Percentiles rank a stretch among this genome's conserved stretches.
Conservation (phyloP, 1,140 invertebrate species). For the Drosophila ogumai region DNA sequence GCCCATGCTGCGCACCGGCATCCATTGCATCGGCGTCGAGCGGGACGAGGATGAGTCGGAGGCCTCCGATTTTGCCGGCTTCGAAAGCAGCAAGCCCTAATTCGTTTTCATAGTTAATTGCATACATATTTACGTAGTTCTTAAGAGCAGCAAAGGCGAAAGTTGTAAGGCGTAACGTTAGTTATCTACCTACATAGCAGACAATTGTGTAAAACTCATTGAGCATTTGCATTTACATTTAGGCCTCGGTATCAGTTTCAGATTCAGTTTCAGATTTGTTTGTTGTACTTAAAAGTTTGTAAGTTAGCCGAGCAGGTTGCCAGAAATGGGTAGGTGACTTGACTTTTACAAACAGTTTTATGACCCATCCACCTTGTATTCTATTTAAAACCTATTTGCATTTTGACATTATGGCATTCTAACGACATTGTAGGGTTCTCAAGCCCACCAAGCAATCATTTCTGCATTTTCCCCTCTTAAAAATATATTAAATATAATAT, state of each 20-base stretch:
- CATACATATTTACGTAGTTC: constrained; percentile 61
- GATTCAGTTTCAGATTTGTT: constrained; percentile 26
- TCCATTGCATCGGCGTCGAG: constrained; percentile 85
- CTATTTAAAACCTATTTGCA: constrained; percentile 7
- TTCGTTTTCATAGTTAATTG: constrained; percentile 61
- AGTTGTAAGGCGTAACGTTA: constrained; percentile 47
- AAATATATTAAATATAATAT: constrained; percentile 6
- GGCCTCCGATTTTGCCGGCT: constrained; percentile 67
- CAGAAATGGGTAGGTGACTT: constrained; percentile 9
- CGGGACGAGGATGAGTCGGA: constrained; percentile 85
- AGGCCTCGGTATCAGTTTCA: constrained; percentile 18
- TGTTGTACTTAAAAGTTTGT: constrained; percentile 50
- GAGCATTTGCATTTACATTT: constrained; percentile 43
- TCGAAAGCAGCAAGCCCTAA: constrained; percentile 65
- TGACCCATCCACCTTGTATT: not conserved
- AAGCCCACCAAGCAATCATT: not conserved
- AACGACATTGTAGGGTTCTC: not conserved
- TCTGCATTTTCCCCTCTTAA: not conserved
- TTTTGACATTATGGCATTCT: constrained; percentile 1
- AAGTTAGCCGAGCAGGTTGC: constrained; percentile 16
- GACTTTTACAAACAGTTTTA: constrained; percentile 12
- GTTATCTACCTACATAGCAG: constrained; percentile 42
- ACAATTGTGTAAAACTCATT: constrained; percentile 42
- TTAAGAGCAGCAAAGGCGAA: constrained; percentile 43
- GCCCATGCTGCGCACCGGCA: constrained; percentile 86